Percentiles rank a stretch among this genome's conserved stretches.
Evolutionary conservation across 2,888 invertebrate species (phyloP).

Genomic region (Machimus rusticus): DNA sequence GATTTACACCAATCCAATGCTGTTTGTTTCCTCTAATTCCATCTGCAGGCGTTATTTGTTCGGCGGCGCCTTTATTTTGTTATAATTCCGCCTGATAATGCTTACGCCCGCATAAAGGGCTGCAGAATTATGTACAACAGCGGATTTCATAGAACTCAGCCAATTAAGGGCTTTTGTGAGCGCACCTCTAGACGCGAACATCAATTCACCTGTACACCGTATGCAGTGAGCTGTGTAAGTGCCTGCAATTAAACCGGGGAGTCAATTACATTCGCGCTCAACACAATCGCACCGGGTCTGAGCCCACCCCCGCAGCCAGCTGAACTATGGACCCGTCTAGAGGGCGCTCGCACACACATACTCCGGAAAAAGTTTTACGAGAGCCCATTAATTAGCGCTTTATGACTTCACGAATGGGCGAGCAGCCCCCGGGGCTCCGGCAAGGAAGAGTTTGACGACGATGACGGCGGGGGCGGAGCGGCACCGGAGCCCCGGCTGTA

Average conservation of each 20-base stretch:
- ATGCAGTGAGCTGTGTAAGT: constrained; percentile 33
- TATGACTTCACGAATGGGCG: constrained; percentile 37
- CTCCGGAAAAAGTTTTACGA: constrained; percentile 23
- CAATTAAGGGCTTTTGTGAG: constrained; percentile 8
- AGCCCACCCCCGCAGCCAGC: not conserved
- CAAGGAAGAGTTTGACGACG: not conserved
- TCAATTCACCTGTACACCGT: constrained; percentile 27
- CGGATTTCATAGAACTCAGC: constrained; percentile 8
- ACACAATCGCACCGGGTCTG: not conserved
- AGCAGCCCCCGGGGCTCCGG: not conserved
- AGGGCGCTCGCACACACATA: not conserved
- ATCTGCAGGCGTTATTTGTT: not conserved
- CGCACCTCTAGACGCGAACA: constrained; percentile 1
- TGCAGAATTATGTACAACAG: constrained; percentile 23
- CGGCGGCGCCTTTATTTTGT: not conserved
- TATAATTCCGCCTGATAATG: constrained; percentile 6
- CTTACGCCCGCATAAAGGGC: not conserved
- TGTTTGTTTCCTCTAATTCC: not conserved
- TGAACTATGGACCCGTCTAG: not conserved
- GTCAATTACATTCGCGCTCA: constrained; percentile 28
- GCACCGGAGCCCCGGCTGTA: not conserved
- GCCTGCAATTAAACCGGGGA: constrained; percentile 22
- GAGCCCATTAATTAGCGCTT: constrained; percentile 33
- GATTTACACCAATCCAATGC: not conserved
- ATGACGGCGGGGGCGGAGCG: not conserved